Base-by-base conservation (phyloP, 2,113 vertebrate genomes). In the Acanthochromis polyacanthus region DNA sequence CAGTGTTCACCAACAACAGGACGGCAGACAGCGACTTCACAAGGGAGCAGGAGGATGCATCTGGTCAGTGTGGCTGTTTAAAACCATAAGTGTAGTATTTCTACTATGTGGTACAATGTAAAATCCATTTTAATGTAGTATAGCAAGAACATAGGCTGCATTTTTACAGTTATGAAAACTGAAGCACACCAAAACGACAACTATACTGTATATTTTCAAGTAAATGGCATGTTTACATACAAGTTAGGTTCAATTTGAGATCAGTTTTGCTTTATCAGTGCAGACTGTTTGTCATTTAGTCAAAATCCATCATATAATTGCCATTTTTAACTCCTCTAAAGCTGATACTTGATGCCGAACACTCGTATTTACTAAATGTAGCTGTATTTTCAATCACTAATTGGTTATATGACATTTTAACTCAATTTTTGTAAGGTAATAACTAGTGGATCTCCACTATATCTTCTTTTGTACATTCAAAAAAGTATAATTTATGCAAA, bases 1-100 rank as follows among this genome's bases (percentile, higher is more conserved):
- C 94, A 0, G 89, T 96, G 64, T 96, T 96, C 86, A 87, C 91
- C 71, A 93, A 92, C 90, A 96, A 96, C 93, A 94, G 93, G 91
- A 96, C 96, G 0, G 36, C 75, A 22, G 95, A 96, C 74, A 93
- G 87, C 0, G 58, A 94, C 76, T 81, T 82, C 58, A 59, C 58
- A 67, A 69, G 69, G 63, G 91, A 93, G 51, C 92, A 80, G 38
- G 55, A 52, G 20, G 82, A 91, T 73, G 77, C 75, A 19, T 78
- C 91, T 89, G 96, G 96, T 97, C 87, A 51, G 93, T 85, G 5
- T 19, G 48, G 10, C 6, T 19, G 48, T 20, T 20, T 51, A 19
- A 5, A 16, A 9, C 40, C 2, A 15, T 43, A 43, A 43, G 40
- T 43, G 40, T 15, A 43, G 40, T 43, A 3, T 43, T 43, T 43